phyloP scores from a whole-genome alignment of 2,797 vertebrate genomes.

The Sebastolobus alascanus region DNA sequence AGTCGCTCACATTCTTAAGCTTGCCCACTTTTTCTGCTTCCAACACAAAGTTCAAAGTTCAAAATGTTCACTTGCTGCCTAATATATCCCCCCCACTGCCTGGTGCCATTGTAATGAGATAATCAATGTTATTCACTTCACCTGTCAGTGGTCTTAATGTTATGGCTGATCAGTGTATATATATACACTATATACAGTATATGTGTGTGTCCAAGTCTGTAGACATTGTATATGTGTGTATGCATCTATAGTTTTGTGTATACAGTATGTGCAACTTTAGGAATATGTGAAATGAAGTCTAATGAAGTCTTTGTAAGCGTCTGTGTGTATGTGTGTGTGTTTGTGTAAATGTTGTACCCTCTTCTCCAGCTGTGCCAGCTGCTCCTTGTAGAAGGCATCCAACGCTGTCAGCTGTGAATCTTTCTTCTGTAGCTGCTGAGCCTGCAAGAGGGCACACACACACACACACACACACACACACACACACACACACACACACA shows the following conservation, averaged over 20 bases:
- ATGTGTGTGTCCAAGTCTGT: not conserved
- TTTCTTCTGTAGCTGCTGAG: conserved; percentile 87
- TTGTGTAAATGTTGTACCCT: conserved; percentile 83
- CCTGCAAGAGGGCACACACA: conserved; percentile 74
- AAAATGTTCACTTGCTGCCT: too few relatives aligned
- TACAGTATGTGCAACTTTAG: not conserved
- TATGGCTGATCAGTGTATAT: too few relatives aligned
- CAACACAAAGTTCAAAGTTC: too few relatives aligned
- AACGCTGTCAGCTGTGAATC: conserved; percentile 88
- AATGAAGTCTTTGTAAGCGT: conserved; percentile 9
- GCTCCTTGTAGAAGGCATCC: conserved; percentile 91
- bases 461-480: conserved; percentile 18
- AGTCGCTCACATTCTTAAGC: too few relatives aligned
- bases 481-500: too few relatives aligned
- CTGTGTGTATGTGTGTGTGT: conserved; percentile 19
- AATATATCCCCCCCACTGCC: too few relatives aligned
- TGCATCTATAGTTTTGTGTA: not conserved
- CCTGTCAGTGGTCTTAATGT: too few relatives aligned
- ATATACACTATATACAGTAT: too few relatives aligned
- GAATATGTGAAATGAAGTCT: conserved; percentile 9
- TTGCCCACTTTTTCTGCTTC: too few relatives aligned
- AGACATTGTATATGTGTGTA: not conserved
- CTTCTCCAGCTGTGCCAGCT: conserved; percentile 89
- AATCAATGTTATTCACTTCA: too few relatives aligned
- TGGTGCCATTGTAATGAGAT: too few relatives aligned